These are phyloP conservation scores for Takifugu bimaculatus DNA, from an alignment of 2,113 vertebrate genomes.

Conservation along the genomic window DNA sequence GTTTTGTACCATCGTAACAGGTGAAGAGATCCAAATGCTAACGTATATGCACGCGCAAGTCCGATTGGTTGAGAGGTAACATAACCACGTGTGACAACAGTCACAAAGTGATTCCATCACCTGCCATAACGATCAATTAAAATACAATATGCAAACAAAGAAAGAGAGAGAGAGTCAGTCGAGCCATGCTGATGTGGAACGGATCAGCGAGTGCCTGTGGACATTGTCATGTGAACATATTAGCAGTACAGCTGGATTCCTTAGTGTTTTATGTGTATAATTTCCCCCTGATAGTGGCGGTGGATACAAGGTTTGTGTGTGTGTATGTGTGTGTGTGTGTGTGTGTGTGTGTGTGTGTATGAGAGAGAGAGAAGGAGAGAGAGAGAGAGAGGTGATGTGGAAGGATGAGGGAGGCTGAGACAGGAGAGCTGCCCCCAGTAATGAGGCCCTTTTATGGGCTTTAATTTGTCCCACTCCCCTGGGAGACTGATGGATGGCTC, in stretches of 20 bases:
- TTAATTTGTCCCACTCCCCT: slow-evolving; percentile 65
- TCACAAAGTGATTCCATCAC: slow-evolving; percentile 60
- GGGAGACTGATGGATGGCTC: slow-evolving; percentile 67
- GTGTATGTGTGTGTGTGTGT: slow-evolving; percentile 35
- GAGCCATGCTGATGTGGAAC: slow-evolving; percentile 36
- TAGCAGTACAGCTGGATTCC: slow-evolving; percentile 57
- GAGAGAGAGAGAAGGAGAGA: slow-evolving; percentile 25
- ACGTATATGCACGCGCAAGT: slow-evolving; percentile 39
- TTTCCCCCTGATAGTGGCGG: slow-evolving; percentile 57
- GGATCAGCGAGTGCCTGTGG: slow-evolving; percentile 67
- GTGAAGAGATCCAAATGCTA: slow-evolving; percentile 56
- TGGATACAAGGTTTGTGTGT: slow-evolving; percentile 44
- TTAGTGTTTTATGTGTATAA: slow-evolving; percentile 61
- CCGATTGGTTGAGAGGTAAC: slow-evolving; percentile 52
- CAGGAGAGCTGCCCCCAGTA: slow-evolving; percentile 69
- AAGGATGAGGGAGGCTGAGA: slow-evolving; percentile 66
- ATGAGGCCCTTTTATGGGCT: slow-evolving; percentile 71
- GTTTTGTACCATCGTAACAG: slow-evolving; percentile 37
- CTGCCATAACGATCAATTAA: slow-evolving; percentile 70
- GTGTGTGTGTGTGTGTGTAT: slow-evolving; percentile 26
- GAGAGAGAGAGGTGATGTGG: slow-evolving; percentile 54
- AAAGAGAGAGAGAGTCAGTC: slow-evolving; percentile 6
- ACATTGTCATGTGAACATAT: slow-evolving; percentile 72
- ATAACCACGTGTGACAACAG: slow-evolving; percentile 48
- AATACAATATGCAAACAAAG: slow-evolving; percentile 64